Evolutionary conservation across 2,113 vertebrate species (phyloP), one percentile per base, ranked within the genome.

Genomic region (Tenebrosternarchus preto): DNA sequence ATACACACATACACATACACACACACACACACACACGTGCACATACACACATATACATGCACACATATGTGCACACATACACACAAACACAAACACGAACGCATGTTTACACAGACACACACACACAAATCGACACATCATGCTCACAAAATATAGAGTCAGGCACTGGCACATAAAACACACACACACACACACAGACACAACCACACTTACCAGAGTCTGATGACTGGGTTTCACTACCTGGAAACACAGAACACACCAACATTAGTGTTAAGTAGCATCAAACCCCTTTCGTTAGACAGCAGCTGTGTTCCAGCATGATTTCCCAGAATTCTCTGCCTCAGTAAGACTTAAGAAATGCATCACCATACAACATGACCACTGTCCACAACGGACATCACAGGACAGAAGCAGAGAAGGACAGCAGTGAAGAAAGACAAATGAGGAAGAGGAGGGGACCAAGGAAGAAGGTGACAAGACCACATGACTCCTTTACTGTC

Each of bases 141-240:
- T n/a, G n/a, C n/a, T n/a, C n/a, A n/a, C n/a, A n/a, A n/a, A n/a
- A n/a, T n/a, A n/a, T n/a, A n/a, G n/a, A 27, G 16, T 22, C 2
- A 25, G 3, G 61, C 53, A 61, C 56, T 29, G 4, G 17, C 64
- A 78, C 29, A 57, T 5, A 59, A 82, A 1, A 36, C 33, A 33
- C 69, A 82, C 68, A 69, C 27, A 19, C 25, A 50, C 66, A 31
- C 17, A 80, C 25, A 74, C 70, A 67, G 3, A 24, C 1, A 50
- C 15, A n/a, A 11, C 16, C 16, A 81, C 53, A 82, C 80, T 94
- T 95, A 98, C 97, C 97, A 94, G 96, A 94, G 86, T 98, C 97
- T 87, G 95, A 91, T 78, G 95, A 97, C 78, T 95, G 95, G 87
- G 94, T 94, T 84, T 97, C 96, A 92, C 93, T 94, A 46, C 95